Percentiles rank a stretch among this genome's conserved stretches.
Evolutionary conservation across 1,140 invertebrate genomes (phyloP).

Genomic region (Callitettix versicolor): DNA sequence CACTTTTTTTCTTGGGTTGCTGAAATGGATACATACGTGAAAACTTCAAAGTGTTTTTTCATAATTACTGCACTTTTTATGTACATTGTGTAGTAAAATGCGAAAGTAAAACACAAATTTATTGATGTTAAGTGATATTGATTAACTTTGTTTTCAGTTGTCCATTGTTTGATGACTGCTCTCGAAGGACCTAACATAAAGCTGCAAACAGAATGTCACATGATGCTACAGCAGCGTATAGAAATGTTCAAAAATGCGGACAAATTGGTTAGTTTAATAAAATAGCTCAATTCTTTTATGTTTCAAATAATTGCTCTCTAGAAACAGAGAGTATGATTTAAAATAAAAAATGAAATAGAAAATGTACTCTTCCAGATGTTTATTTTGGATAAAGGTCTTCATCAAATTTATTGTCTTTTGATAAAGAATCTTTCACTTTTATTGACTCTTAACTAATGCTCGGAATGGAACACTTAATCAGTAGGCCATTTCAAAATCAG

Average conservation of each 20-base stretch:
- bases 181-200: constrained; percentile 52
- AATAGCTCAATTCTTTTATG: no score
- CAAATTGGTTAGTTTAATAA: constrained; percentile 58
- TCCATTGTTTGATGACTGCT: constrained; percentile 67
- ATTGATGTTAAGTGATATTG: constrained; percentile 10
- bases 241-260: constrained; percentile 80
- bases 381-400: no score
- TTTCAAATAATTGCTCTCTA: no score
- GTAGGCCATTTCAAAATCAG: no score
- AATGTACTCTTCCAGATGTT: no score
- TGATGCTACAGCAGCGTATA: constrained; percentile 64
- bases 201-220: constrained; percentile 62
- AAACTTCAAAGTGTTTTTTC: neutral
- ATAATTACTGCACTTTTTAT: neutral
- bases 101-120: neutral
- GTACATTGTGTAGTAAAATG: neutral
- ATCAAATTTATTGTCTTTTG: no score
- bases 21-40: neutral
- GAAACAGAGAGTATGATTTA: no score
- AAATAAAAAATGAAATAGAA: no score
- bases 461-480: no score
- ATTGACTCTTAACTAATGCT: no score
- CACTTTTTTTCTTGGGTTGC: neutral
- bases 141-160: constrained; percentile 47
- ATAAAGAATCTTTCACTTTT: no score